Conservation (phyloP, 2,113 vertebrate genomes). For the Ictalurus punctatus region DNA sequence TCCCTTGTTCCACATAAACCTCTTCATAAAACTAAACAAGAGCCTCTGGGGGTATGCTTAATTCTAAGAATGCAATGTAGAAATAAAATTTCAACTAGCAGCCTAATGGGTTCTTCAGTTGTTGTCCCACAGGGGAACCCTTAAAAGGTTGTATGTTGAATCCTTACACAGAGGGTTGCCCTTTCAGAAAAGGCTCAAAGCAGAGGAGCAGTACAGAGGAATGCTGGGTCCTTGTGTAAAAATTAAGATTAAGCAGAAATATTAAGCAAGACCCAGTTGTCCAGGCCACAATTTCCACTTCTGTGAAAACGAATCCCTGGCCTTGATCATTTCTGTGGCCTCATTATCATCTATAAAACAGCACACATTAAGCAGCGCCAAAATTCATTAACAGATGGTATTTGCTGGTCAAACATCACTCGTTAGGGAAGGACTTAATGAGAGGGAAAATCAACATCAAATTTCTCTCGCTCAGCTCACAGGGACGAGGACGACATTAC, state of each 20-base stretch:
- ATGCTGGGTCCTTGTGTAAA: background rate
- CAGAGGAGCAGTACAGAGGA: background rate
- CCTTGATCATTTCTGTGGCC: constrained; percentile 24
- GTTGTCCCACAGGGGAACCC: background rate
- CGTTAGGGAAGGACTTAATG: constrained; percentile 37
- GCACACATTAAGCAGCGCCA: constrained; percentile 18
- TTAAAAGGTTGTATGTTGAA: background rate
- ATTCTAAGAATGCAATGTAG: background rate
- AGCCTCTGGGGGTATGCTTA: background rate
- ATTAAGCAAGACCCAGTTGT: background rate
- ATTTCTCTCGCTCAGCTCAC: constrained; percentile 24
- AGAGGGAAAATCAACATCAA: constrained; percentile 34
- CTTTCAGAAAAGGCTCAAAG: background rate
- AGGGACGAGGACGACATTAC: background rate
- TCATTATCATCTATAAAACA: constrained; percentile 40
- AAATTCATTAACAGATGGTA: constrained; percentile 47
- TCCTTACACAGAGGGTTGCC: background rate
- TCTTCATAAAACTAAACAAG: background rate
- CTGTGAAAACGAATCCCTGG: constrained; percentile 1
- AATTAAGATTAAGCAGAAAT: background rate
- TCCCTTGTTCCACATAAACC: background rate
- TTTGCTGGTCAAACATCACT: constrained; percentile 40
- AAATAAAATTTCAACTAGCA: background rate
- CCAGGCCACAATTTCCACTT: constrained; percentile 25
- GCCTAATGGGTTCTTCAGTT: background rate